phyloP scores from a whole-genome alignment of 2,888 invertebrate genomes.

The Leptinotarsa peninsularis region DNA sequence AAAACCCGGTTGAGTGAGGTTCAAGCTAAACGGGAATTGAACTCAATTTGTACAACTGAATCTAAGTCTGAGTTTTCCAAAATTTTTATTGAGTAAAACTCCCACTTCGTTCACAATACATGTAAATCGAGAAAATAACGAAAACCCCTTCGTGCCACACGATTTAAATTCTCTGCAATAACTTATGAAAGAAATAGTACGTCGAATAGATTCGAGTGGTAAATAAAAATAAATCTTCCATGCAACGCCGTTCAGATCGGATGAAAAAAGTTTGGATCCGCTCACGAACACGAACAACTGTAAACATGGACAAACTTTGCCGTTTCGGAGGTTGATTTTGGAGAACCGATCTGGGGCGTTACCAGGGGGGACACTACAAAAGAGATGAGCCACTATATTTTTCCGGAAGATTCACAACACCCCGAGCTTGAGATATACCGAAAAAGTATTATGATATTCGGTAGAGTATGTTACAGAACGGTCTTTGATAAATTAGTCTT shows the following conservation, averaged over 20 bases:
- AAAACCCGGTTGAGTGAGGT: too few relatives aligned
- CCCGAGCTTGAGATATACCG: background rate
- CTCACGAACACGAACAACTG: conserved; percentile 30
- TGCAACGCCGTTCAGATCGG: conserved; percentile 30
- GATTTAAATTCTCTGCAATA: conserved; percentile 24
- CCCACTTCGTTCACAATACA: background rate
- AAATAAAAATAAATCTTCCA: conserved; percentile 41
- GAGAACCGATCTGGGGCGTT: conserved; percentile 18
- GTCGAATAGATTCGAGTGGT: conserved; percentile 39
- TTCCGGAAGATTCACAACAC: background rate
- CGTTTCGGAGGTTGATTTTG: conserved; percentile 23
- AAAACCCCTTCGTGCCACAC: background rate
- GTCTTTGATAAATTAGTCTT: too few relatives aligned
- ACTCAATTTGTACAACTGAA: too few relatives aligned
- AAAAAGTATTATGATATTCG: too few relatives aligned
- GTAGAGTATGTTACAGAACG: too few relatives aligned
- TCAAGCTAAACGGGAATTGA: too few relatives aligned
- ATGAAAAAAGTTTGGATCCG: conserved; percentile 31
- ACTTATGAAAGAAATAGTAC: conserved; percentile 35
- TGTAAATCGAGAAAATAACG: background rate
- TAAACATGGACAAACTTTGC: conserved; percentile 28
- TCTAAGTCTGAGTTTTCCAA: background rate
- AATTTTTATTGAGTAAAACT: background rate
- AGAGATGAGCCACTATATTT: conserved; percentile 10
- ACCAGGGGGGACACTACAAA: background rate